Conservation (phyloP, 2,113 vertebrate genomes). For the Drymodes brunneopygia region DNA sequence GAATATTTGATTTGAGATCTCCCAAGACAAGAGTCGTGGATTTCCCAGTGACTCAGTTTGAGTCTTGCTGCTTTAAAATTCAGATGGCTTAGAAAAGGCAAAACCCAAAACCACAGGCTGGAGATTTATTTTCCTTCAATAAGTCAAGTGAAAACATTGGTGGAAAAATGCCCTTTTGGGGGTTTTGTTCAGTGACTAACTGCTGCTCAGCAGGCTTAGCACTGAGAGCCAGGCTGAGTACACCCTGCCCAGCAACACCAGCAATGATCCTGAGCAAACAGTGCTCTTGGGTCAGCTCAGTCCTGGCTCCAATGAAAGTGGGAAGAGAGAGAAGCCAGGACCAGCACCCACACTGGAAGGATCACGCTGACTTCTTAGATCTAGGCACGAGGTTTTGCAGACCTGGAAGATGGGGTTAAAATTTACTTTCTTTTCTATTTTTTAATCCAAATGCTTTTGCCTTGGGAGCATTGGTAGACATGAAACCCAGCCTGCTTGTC, state of each 20-base stretch:
- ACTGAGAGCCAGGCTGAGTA: not conserved
- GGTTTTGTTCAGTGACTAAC: conserved; percentile 12
- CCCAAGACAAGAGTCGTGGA: not conserved
- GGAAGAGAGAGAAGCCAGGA: not conserved
- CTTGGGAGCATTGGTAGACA: not conserved
- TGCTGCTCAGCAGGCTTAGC: not conserved
- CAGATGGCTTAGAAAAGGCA: not conserved
- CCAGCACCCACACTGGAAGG: not conserved
- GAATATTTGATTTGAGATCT: conserved; percentile 25
- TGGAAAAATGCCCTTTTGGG: not conserved
- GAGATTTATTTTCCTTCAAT: conserved; percentile 16
- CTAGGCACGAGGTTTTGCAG: not conserved
- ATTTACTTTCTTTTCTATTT: not conserved
- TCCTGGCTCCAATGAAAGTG: not conserved
- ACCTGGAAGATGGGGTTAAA: not conserved
- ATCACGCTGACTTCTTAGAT: not conserved
- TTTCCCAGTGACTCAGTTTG: conserved; percentile 28
- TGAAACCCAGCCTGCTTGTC: not conserved
- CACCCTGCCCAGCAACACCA: not conserved
- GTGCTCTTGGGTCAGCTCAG: not conserved
- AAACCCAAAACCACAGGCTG: not conserved
- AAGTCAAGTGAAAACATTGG: conserved; percentile 2
- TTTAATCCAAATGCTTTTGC: not conserved
- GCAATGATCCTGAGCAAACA: not conserved
- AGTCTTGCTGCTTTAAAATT: conserved; percentile 14